Evolutionary conservation across 2,797 vertebrate species (phyloP).

Genomic region (Acipenser oxyrinchus): DNA sequence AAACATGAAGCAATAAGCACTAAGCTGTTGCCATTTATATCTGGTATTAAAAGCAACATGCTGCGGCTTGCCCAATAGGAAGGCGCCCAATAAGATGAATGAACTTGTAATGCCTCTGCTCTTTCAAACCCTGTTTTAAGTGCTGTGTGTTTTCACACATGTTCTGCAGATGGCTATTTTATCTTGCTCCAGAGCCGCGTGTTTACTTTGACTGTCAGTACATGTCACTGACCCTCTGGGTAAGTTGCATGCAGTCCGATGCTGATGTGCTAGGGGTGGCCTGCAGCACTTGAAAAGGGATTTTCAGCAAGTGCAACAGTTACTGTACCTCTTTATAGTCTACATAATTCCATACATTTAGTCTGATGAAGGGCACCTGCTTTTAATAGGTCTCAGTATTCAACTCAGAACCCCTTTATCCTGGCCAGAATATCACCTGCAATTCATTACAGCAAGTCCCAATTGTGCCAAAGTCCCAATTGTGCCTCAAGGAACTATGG

Average conservation of each 20-base stretch:
- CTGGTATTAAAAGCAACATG: not conserved
- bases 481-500: too few species aligned
- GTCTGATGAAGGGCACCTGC: too few species aligned
- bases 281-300: too few species aligned
- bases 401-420: too few species aligned
- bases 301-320: too few species aligned
- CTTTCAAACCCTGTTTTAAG: not conserved
- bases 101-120: not conserved
- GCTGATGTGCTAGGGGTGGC: not conserved
- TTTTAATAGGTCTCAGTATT: too few species aligned
- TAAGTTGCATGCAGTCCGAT: slow-evolving; percentile 8
- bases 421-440: too few species aligned
- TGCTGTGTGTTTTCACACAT: not conserved
- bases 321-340: too few species aligned
- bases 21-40: not conserved
- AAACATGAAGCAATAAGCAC: not conserved
- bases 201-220: slow-evolving; percentile 26
- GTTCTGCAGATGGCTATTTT: slow-evolving; percentile 20
- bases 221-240: slow-evolving; percentile 32
- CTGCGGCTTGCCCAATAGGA: not conserved
- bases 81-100: not conserved
- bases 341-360: too few species aligned
- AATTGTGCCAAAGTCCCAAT: too few species aligned
- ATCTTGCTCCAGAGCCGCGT: slow-evolving; percentile 27
- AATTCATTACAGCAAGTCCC: too few species aligned